A percentile compares a stretch with the other conserved stretches of the same genome.
Evolutionary conservation across 2,113 vertebrate genomes (phyloP).

Genomic region (Alosa alosa): DNA sequence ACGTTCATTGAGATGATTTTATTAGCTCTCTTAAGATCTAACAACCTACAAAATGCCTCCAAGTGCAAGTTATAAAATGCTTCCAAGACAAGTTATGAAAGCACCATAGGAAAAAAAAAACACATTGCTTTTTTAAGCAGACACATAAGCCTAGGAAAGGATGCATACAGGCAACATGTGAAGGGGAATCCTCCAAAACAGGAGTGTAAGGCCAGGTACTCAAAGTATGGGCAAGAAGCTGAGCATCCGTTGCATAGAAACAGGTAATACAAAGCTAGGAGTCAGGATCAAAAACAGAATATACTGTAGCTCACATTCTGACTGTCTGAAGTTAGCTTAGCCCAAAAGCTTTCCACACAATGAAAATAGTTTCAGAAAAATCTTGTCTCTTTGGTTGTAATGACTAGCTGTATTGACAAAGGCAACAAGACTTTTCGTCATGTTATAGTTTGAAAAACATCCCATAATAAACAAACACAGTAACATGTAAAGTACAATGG

Average conservation of each 20-base stretch:
- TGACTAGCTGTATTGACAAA: slow-evolving; percentile 15
- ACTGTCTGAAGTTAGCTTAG: not conserved
- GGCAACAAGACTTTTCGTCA: slow-evolving; percentile 1
- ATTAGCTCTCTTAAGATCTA: not conserved
- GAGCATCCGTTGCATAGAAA: slow-evolving; percentile 1
- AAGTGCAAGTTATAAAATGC: not conserved
- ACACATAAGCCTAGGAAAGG: not conserved
- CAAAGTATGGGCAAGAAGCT: not conserved
- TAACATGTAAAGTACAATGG: slow-evolving; percentile 30
- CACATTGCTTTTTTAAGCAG: not conserved
- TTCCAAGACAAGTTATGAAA: not conserved
- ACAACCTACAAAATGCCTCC: not conserved
- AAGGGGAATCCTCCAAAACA: slow-evolving; percentile 15
- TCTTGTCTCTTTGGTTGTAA: slow-evolving; percentile 8
- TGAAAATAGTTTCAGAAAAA: not conserved
- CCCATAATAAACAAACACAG: slow-evolving; percentile 15
- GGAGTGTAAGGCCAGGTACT: slow-evolving; percentile 20
- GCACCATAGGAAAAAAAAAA: not conserved
- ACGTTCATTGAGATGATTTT: not conserved
- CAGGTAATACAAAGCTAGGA: not conserved
- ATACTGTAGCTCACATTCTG: not conserved
- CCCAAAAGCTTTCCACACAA: not conserved
- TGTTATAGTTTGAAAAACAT: slow-evolving; percentile 23
- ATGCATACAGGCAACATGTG: not conserved
- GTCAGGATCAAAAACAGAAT: not conserved